Evolutionary conservation across 2,113 vertebrate species (phyloP), one percentile per base, ranked within the genome.

Genomic region (Oriolus oriolus): DNA sequence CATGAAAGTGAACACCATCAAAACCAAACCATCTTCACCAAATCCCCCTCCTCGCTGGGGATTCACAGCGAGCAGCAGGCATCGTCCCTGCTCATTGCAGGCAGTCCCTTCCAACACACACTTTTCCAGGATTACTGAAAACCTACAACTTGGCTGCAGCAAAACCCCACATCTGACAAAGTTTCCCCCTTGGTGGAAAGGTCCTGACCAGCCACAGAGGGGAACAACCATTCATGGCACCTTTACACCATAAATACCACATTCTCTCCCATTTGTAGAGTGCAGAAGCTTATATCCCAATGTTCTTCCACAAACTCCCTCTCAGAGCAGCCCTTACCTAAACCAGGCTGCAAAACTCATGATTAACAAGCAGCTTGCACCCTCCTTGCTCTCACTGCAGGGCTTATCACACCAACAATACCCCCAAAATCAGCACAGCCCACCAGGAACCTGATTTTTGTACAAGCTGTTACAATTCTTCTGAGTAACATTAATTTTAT

Each of bases 221-320:
- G 20, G 22, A 52, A 13, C 19, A 28, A 5, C 4, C 30, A 15
- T 10, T 27, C 13, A 3, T 3, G 30, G 54, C n/a, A 20, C n/a
- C 47, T 33, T 41, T 7, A 5, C 19, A 4, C 10, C 18, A 9
- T 2, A 27, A 81, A 24, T 14, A 4, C 11, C 11, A 1, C 16
- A 26, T 65, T 23, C 30, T 31, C 39, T 31, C 27, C 33, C 7
- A 1, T 39, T 61, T 44, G 11, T 6, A 9, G 31, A 35, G 45
- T 44, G 9, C n/a, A 68, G 49, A 50, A 37, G 24, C 26, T 49
- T 3, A 35, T 3, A 81, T 31, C 20, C 35, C 27, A 18, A 8
- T 28, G 66, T 47, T 45, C 68, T 39, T 26, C 73, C 28, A 7
- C 5, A 4, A 84, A 41, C 12, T 69, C 28, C 28, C 12, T 7